Evolutionary conservation across 2,113 vertebrate species (phyloP).

Genomic region (Prionailurus viverrinus): DNA sequence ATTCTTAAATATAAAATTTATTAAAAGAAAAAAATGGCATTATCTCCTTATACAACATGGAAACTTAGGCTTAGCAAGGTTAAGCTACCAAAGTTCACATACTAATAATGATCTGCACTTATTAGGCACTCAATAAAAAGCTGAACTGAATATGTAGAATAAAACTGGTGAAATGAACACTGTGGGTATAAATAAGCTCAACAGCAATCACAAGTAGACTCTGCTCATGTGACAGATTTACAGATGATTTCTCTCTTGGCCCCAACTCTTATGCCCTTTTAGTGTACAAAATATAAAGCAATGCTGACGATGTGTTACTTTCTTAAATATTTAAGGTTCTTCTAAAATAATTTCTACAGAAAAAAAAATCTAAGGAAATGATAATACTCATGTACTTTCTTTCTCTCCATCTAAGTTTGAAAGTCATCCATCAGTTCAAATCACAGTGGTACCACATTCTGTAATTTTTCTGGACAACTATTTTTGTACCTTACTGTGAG

Average conservation of each 20-base stretch:
- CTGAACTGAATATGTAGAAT: not conserved
- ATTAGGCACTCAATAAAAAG: constrained; percentile 33
- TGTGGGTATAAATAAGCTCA: constrained; percentile 63
- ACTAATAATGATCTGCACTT: not conserved
- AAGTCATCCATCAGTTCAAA: constrained; percentile 82
- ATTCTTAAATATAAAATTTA: not conserved
- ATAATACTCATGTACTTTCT: constrained; percentile 78
- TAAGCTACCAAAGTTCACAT: not conserved
- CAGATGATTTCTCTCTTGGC: constrained; percentile 6
- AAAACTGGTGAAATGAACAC: not conserved
- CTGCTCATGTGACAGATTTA: not conserved
- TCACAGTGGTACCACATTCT: constrained; percentile 82
- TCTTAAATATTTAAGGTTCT: constrained; percentile 70
- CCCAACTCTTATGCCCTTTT: not conserved
- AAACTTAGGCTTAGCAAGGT: not conserved
- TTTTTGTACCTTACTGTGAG: constrained; percentile 92
- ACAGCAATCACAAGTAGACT: constrained; percentile 63
- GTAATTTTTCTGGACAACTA: constrained; percentile 86
- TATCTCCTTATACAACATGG: not conserved
- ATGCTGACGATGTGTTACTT: not conserved
- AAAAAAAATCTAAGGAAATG: constrained; percentile 86
- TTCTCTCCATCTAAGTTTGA: constrained; percentile 68
- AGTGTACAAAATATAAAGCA: not conserved
- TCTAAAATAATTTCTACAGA: constrained; percentile 72
- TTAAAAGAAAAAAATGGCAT: constrained; percentile 4